Conservation (phyloP, 2,797 vertebrate species). For the Periophthalmus magnuspinnatus region DNA sequence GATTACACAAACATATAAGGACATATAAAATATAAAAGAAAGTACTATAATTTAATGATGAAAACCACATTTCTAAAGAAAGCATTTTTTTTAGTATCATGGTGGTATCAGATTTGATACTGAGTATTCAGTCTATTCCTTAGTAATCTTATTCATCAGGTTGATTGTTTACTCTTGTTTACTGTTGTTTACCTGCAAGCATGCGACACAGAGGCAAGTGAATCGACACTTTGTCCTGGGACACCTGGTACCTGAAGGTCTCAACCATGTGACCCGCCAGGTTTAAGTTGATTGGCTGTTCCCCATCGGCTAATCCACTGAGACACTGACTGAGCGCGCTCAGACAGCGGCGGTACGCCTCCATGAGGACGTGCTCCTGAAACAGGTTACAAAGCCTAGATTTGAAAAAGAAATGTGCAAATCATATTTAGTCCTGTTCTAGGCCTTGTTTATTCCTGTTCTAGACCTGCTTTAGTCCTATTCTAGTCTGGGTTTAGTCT, state of each 20-base stretch:
- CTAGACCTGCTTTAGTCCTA: neutral
- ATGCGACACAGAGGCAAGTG: constrained; percentile 93
- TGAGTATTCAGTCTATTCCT: too few relatives aligned
- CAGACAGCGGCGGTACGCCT: constrained; percentile 92
- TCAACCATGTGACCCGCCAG: constrained; percentile 92
- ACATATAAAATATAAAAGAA: too few relatives aligned
- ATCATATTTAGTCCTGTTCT: neutral
- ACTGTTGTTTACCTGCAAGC: constrained; percentile 84
- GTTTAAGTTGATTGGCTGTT: constrained; percentile 90
- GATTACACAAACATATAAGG: too few relatives aligned
- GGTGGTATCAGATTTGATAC: too few relatives aligned
- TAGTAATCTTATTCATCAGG: too few relatives aligned
- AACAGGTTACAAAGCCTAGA: neutral
- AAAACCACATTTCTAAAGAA: too few relatives aligned
- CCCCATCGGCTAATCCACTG: constrained; percentile 88
- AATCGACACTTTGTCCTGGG: constrained; percentile 96
- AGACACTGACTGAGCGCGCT: constrained; percentile 87
- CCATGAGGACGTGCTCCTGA: constrained; percentile 90
- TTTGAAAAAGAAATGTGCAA: too few relatives aligned
- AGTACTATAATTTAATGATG: too few relatives aligned
- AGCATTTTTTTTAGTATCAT: too few relatives aligned
- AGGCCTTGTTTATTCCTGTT: neutral
- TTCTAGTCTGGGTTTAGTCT: neutral
- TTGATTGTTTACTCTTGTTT: too few relatives aligned
- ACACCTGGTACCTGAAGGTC: constrained; percentile 94